A percentile compares a stretch with the other conserved stretches of the same genome.
Conservation (phyloP, 1,140 invertebrate species). For the Homarus americanus region DNA sequence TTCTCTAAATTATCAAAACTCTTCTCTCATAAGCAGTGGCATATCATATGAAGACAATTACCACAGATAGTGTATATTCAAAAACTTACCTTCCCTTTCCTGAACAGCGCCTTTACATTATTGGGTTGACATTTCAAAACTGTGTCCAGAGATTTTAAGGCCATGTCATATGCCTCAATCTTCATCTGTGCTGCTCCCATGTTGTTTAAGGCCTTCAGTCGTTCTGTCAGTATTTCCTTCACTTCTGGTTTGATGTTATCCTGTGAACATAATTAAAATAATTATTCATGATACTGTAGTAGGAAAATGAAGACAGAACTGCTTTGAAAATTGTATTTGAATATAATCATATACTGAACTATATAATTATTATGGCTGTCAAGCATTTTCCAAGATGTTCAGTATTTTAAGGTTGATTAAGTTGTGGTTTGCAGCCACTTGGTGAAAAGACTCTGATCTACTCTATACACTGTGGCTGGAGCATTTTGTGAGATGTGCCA, state of each 20-base stretch:
- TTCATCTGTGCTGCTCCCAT: conserved; percentile 93
- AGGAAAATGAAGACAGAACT: neutral
- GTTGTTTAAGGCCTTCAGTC: conserved; percentile 92
- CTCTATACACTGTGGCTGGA: too few relatives aligned
- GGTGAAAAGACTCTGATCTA: too few relatives aligned
- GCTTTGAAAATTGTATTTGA: too few relatives aligned
- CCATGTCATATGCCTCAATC: conserved; percentile 88
- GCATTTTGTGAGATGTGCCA: too few relatives aligned
- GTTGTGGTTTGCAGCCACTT: too few relatives aligned
- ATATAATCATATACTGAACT: too few relatives aligned
- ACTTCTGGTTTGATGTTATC: conserved; percentile 76
- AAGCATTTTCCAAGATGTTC: too few relatives aligned
- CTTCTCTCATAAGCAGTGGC: too few relatives aligned
- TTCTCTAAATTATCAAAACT: neutral
- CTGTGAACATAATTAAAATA: conserved; percentile 55
- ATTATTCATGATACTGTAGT: neutral
- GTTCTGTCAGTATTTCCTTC: conserved; percentile 84
- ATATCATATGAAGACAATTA: too few relatives aligned
- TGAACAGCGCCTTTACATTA: conserved; percentile 93
- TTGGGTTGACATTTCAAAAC: conserved; percentile 89
- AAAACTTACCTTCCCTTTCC: conserved; percentile 85
- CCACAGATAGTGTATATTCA: too few relatives aligned
- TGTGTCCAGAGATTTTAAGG: conserved; percentile 87
- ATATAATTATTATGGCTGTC: too few relatives aligned
- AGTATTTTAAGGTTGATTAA: too few relatives aligned